These are phyloP conservation scores for Podarcis siculus DNA, from an alignment of 2,797 vertebrate species.

Conservation along the genomic window DNA sequence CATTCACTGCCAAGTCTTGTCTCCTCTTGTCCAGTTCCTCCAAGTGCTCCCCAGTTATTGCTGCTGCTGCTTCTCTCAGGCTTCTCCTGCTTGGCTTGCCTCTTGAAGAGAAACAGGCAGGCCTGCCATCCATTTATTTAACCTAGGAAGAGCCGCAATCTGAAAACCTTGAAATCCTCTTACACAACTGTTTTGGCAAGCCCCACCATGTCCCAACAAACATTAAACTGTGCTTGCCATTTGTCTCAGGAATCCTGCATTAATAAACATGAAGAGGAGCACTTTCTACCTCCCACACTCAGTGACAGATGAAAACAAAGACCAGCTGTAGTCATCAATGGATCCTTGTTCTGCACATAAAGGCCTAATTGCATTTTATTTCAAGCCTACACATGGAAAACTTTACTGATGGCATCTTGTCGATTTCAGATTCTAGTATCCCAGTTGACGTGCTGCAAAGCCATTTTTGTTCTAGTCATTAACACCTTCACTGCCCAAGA, in stretches of 20 bases:
- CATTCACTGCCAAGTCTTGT: background rate
- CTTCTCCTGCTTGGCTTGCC: conserved; percentile 22
- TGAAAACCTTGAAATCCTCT: conserved; percentile 76
- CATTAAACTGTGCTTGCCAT: conserved; percentile 82
- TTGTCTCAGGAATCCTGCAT: conserved; percentile 85
- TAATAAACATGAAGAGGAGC: conserved; percentile 88
- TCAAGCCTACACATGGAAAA: conserved; percentile 89
- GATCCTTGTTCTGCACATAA: conserved; percentile 87
- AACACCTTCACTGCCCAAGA: conserved; percentile 57
- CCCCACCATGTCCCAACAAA: conserved; percentile 78
- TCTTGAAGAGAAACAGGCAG: conserved; percentile 71
- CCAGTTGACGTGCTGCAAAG: conserved; percentile 75
- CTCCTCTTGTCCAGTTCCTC: background rate
- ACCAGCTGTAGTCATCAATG: conserved; percentile 89
- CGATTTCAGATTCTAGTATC: conserved; percentile 72
- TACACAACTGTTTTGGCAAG: conserved; percentile 82
- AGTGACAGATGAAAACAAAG: conserved; percentile 84
- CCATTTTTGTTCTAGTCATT: conserved; percentile 47
- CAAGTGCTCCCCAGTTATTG: background rate
- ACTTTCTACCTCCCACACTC: conserved; percentile 86
- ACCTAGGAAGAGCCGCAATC: conserved; percentile 74
- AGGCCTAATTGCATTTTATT: conserved; percentile 88
- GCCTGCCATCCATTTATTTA: conserved; percentile 78
- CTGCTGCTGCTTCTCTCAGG: background rate
- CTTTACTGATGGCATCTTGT: conserved; percentile 79